A percentile compares a stretch with the other conserved stretches of the same genome.
phyloP scores from a whole-genome alignment of 53 echinoderm and acorn worm species.

The Astropecten irregularis region DNA sequence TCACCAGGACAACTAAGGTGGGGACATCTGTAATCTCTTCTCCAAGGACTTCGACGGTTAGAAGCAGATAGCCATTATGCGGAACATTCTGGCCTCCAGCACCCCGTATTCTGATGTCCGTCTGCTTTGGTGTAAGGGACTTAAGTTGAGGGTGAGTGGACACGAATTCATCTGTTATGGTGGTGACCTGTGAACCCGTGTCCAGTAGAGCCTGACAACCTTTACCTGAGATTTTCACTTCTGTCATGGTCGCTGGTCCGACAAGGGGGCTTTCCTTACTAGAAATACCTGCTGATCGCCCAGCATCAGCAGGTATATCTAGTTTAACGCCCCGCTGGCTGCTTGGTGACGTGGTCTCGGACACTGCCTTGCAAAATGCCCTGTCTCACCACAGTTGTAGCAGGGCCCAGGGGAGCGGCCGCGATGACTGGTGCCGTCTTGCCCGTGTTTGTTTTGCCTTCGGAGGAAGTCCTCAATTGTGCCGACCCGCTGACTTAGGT shows the following conservation, averaged over 20 bases:
- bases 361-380: constrained; percentile 17
- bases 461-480: background rate
- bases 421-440: background rate
- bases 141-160: background rate
- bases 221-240: background rate
- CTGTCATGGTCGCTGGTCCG: background rate
- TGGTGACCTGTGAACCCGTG: constrained; percentile 12
- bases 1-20: constrained; percentile 5
- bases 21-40: background rate
- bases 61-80: constrained; percentile 1
- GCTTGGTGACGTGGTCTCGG: background rate
- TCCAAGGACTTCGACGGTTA: background rate
- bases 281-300: background rate
- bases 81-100: constrained; percentile 50
- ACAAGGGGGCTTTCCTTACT: background rate
- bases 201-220: background rate
- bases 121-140: background rate
- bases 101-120: constrained; percentile 13
- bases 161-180: background rate
- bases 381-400: background rate
- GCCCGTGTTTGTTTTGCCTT: background rate
- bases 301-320: constrained; percentile 1
- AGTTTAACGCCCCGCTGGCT: background rate
- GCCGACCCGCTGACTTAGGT: background rate
- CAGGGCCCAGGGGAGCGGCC: background rate